These are phyloP conservation scores for Grantiella picta DNA, from an alignment of 2,113 vertebrate species.

Conservation along the genomic window DNA sequence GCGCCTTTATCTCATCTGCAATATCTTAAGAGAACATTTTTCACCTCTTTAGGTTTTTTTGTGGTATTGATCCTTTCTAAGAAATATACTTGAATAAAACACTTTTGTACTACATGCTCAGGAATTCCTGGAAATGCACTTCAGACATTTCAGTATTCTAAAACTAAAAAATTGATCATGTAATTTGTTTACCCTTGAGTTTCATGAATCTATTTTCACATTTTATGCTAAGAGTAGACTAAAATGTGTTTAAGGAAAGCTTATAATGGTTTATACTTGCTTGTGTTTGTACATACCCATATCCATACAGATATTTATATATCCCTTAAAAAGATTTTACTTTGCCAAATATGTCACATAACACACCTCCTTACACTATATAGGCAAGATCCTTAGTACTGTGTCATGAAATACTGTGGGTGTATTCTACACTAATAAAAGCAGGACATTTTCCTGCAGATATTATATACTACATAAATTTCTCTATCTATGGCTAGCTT, in stretches of 20 bases:
- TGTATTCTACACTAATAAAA: neutral
- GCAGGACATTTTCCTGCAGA: neutral
- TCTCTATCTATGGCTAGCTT: neutral
- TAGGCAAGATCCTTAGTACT: neutral
- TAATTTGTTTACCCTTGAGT: neutral
- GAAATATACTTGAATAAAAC: neutral
- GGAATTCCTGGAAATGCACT: neutral
- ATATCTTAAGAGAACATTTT: neutral
- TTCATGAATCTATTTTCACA: neutral
- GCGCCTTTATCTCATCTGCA: neutral
- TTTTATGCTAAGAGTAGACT: neutral
- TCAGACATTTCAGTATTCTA: neutral
- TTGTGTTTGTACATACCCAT: neutral
- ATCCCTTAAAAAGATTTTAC: neutral
- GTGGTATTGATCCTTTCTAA: neutral
- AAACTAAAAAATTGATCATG: neutral
- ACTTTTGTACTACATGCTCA: fast-evolving
- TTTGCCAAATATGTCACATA: neutral
- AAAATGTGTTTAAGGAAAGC: neutral
- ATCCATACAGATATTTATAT: neutral
- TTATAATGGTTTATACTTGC: neutral
- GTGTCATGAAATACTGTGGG: neutral
- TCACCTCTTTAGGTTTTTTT: neutral
- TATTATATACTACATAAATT: neutral
- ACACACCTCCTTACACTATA: neutral